A percentile compares a stretch with the other conserved stretches of the same genome.
phyloP scores from a whole-genome alignment of 2,113 vertebrate genomes.

The Corythaeola cristata region DNA sequence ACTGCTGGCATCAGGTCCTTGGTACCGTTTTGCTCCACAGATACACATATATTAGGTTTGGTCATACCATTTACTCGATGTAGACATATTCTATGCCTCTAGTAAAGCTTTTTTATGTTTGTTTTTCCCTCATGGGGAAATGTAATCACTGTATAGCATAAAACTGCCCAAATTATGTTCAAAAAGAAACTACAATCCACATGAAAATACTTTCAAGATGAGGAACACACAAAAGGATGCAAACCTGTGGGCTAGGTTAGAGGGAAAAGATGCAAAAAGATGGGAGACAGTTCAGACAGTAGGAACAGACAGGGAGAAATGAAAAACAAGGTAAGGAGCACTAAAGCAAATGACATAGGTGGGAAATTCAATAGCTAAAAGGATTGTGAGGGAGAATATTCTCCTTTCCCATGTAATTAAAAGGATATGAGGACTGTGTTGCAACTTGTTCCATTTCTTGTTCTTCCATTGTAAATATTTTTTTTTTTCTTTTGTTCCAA shows the following conservation, averaged over 20 bases:
- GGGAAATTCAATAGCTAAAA: background rate
- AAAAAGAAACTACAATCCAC: background rate
- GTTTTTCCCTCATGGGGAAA: background rate
- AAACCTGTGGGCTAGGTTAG: background rate
- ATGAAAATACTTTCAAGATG: background rate
- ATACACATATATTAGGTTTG: background rate
- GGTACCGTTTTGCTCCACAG: background rate
- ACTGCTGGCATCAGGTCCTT: accelerated
- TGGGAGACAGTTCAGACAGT: background rate
- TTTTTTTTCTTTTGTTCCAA: background rate
- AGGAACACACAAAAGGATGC: background rate
- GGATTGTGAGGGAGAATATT: background rate
- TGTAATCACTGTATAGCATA: background rate
- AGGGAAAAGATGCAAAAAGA: background rate
- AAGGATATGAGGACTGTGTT: background rate
- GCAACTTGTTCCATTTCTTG: background rate
- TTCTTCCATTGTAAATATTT: background rate
- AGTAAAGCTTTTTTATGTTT: background rate
- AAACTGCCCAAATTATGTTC: background rate
- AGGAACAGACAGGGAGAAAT: background rate
- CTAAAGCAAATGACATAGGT: background rate
- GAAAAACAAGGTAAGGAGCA: background rate
- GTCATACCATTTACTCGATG: background rate
- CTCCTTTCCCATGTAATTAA: background rate
- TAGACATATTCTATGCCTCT: background rate